phyloP scores from a whole-genome alignment of 2,797 vertebrate genomes.

The Lithobates pipiens region DNA sequence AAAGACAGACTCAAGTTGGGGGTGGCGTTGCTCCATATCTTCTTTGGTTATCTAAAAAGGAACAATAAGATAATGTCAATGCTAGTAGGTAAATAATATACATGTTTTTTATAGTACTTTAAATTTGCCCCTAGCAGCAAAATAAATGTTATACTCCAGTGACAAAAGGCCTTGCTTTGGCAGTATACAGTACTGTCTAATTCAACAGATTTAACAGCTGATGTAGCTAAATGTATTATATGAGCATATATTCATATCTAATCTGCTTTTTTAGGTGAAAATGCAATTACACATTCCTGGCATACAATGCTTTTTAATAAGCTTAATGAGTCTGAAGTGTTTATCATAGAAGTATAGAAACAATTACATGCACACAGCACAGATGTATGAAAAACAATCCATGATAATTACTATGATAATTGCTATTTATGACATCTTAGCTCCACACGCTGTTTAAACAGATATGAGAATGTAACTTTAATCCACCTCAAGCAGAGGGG shows the following conservation, averaged over 20 bases:
- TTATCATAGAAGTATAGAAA: constrained; percentile 31
- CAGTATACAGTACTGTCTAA: too few relatives aligned
- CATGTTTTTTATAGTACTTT: too few relatives aligned
- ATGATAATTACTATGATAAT: constrained; percentile 48
- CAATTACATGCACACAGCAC: constrained; percentile 30
- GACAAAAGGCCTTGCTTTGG: too few relatives aligned
- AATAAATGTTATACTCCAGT: too few relatives aligned
- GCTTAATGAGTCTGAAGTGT: constrained; percentile 34
- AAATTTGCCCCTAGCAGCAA: too few relatives aligned
- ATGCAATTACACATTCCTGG: background rate
- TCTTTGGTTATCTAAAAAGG: constrained; percentile 86
- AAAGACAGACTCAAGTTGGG: constrained; percentile 92
- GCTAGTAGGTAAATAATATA: background rate
- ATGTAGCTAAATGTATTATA: too few relatives aligned
- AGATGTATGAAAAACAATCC: constrained; percentile 3
- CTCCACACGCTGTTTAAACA: constrained; percentile 30
- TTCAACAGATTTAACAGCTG: too few relatives aligned
- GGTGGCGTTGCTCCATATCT: constrained; percentile 92
- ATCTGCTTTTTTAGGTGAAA: background rate
- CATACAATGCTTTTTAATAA: constrained; percentile 36
- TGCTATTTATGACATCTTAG: constrained; percentile 21
- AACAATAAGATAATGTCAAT: background rate
- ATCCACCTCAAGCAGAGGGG: constrained; percentile 22
- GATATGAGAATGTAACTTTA: constrained; percentile 26
- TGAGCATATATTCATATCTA: background rate